Base-by-base conservation (phyloP, 2,888 invertebrate species). In the Lasioglossum leucozonium region DNA sequence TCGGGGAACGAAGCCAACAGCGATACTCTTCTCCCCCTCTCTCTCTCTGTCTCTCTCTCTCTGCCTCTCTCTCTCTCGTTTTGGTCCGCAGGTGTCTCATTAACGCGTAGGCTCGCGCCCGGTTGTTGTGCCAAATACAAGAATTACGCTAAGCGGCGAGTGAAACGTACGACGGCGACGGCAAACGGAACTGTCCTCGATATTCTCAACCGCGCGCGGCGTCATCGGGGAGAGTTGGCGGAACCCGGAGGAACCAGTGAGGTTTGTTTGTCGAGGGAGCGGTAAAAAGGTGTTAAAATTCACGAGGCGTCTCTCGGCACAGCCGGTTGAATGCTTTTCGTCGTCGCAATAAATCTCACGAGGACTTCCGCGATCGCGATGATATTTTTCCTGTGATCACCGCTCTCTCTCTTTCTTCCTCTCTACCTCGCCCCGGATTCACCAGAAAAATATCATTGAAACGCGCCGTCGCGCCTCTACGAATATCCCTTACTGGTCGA, bases 201-300 rank as follows among this genome's bases (percentile, higher is more conserved):
- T 77, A 75, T 22, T 69, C 82, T 69, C 30, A 22, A 69, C 71
- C 22, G 34, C 65, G n/a, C n/a, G n/a, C n/a, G n/a, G n/a, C n/a
- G 34, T 10, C 18, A 22, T 18, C 18, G 34, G 4, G 34, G 18
- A 30, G 18, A 18, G 26, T 62, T 65, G 76, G 51, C 40, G 76
- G 65, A 72, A 10, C 6, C n/a, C 11, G 55, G n/a, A 10, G 55
- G n/a, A 55, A 79, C 71, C 30, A 13, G 16, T 6, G 30, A 62
- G 6, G n/a, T 77, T 40, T 82, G 79, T 86, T 89, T 86, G 78
- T 74, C 73, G 76, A 77, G 67, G 55, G 73, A 71, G 34, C 47
- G 77, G 72, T 80, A 65, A 82, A 82, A 81, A 85, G 86, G 89
- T 89, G 90, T 85, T 83, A 86, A 89, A 89, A 88, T 89, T 90